Conservation (phyloP, 2,113 vertebrate genomes). For the Dolichallabes microphthalmus region DNA sequence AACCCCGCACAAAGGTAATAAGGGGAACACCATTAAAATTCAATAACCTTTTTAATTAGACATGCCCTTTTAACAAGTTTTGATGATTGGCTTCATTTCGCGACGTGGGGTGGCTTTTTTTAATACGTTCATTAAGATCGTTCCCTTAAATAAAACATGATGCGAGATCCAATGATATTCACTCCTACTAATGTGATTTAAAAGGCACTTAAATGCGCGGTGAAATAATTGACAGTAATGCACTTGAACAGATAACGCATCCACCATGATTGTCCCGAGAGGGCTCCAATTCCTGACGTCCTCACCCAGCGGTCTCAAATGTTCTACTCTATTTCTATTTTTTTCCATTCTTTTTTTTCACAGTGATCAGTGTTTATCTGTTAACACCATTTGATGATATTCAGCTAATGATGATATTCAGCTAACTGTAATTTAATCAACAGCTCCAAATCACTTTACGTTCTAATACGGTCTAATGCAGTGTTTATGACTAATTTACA, state of each 20-base stretch:
- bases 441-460: not conserved
- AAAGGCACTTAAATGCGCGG: not conserved
- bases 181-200: slow-evolving; percentile 53
- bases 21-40: slow-evolving; percentile 76
- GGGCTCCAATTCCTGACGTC: not conserved
- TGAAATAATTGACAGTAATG: slow-evolving; percentile 20
- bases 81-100: slow-evolving; percentile 78
- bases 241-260: slow-evolving; percentile 12
- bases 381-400: too few species aligned
- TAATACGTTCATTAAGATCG: slow-evolving; percentile 75
- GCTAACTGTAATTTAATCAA: not conserved
- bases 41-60: slow-evolving; percentile 82
- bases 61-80: slow-evolving; percentile 80
- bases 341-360: too few species aligned
- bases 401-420: not conserved
- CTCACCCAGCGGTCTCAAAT: not conserved
- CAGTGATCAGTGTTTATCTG: not conserved
- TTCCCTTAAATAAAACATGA: slow-evolving; percentile 75
- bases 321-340: not conserved
- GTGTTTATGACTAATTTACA: not conserved
- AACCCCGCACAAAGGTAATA: slow-evolving; percentile 77
- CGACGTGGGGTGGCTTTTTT: slow-evolving; percentile 68
- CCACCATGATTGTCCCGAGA: slow-evolving; percentile 2
- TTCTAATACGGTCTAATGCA: not conserved
- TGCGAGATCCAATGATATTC: slow-evolving; percentile 71